Conservation (phyloP, 2,797 vertebrate genomes). For the Capromys pilorides region DNA sequence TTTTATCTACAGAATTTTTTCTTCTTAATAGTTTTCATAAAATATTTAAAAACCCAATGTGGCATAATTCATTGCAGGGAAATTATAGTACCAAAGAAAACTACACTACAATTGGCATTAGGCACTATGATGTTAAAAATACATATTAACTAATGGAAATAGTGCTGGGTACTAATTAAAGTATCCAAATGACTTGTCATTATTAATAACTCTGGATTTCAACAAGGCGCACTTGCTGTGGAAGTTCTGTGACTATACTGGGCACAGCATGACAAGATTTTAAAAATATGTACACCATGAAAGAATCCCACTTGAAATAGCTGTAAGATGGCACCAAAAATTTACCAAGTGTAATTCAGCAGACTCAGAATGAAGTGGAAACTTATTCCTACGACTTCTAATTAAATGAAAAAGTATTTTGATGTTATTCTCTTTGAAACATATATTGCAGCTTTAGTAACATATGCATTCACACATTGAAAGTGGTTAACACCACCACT, state of each 20-base stretch:
- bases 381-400: slow-evolving; percentile 49
- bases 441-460: background rate
- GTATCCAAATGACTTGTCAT: slow-evolving; percentile 79
- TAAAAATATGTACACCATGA: slow-evolving; percentile 78
- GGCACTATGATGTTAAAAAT: slow-evolving; percentile 76
- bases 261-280: slow-evolving; percentile 79
- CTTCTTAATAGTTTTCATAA: slow-evolving; percentile 62
- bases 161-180: slow-evolving; percentile 77
- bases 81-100: slow-evolving; percentile 55
- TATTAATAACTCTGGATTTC: slow-evolving; percentile 81
- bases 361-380: slow-evolving; percentile 51
- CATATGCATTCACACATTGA: slow-evolving; percentile 22
- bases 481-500: background rate
- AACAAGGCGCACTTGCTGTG: slow-evolving; percentile 75
- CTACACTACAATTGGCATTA: slow-evolving; percentile 37
- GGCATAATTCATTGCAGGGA: slow-evolving; percentile 18
- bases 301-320: slow-evolving; percentile 80
- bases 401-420: slow-evolving; percentile 22
- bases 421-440: slow-evolving; percentile 48
- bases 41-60: background rate
- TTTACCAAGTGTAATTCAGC: slow-evolving; percentile 65
- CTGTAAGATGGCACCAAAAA: slow-evolving; percentile 75
- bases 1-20: slow-evolving; percentile 57
- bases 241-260: slow-evolving; percentile 80
- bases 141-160: slow-evolving; percentile 80